Evolutionary conservation across 2,888 invertebrate species (phyloP).

Genomic region (Amphipyra tragopoginis): DNA sequence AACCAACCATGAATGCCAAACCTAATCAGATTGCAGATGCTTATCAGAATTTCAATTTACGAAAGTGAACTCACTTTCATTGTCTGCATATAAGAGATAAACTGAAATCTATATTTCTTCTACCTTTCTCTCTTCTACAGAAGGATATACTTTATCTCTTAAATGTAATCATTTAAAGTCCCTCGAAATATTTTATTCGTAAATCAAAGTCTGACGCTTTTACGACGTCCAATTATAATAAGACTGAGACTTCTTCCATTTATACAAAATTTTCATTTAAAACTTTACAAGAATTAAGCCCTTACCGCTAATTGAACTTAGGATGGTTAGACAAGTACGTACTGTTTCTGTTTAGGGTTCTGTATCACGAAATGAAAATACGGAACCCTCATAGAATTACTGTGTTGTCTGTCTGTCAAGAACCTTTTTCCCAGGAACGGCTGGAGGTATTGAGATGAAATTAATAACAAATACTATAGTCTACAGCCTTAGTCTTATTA

Average conservation of each 20-base stretch:
- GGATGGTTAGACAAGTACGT: slow-evolving; percentile 2
- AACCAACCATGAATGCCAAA: no score
- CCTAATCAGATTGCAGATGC: no score
- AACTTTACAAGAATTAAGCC: slow-evolving; percentile 11
- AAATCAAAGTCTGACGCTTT: slow-evolving; percentile 46
- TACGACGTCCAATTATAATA: slow-evolving; percentile 35
- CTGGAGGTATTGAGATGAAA: no score
- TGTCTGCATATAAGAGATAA: no score
- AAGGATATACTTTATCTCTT: slow-evolving; percentile 25
- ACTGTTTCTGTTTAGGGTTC: background rate
- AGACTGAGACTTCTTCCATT: slow-evolving; percentile 6
- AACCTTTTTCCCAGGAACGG: no score
- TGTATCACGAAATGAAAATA: no score
- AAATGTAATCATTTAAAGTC: slow-evolving; percentile 30
- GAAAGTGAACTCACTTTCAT: no score
- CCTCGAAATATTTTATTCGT: slow-evolving; percentile 30
- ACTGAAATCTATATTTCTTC: background rate
- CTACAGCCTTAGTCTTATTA: no score
- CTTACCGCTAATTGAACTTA: slow-evolving; percentile 11
- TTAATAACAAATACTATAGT: no score
- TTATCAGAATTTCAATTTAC: no score
- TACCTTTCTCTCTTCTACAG: slow-evolving; percentile 10
- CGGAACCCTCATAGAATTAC: no score
- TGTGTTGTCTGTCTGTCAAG: no score
- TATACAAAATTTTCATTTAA: slow-evolving; percentile 11